Percentiles rank a stretch among this genome's conserved stretches.
phyloP scores from a whole-genome alignment of 30 jellyfish, hydroid and myxozoan species.

The Chrysaora quinquecirrha region DNA sequence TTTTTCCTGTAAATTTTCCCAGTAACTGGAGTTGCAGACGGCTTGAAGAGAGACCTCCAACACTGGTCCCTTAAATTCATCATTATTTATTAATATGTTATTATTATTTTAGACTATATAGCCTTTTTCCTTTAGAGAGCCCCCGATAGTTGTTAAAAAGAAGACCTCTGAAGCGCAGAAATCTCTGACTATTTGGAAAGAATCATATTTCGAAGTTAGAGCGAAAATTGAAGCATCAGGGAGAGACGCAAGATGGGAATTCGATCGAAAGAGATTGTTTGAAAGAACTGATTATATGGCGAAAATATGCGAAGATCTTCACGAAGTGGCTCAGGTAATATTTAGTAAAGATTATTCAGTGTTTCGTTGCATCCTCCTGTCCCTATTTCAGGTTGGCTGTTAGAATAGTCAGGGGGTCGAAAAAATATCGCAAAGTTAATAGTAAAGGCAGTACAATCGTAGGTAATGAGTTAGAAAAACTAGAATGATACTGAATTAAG shows the following conservation, averaged over 20 bases:
- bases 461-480: too few species aligned
- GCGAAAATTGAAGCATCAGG: slow-evolving; percentile 98
- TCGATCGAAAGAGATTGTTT: slow-evolving; percentile 92
- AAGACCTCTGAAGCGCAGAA: slow-evolving; percentile 89
- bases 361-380: too few species aligned
- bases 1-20: too few species aligned
- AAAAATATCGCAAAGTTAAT: too few species aligned
- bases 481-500: too few species aligned
- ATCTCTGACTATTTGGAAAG: slow-evolving; percentile 87
- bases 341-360: neutral
- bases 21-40: too few species aligned
- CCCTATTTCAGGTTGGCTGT: neutral
- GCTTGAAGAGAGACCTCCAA: too few species aligned
- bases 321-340: slow-evolving; percentile 92
- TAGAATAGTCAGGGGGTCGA: too few species aligned
- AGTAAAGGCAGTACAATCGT: too few species aligned
- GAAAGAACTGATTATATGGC: slow-evolving; percentile 99
- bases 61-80: too few species aligned
- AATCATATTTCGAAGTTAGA: slow-evolving; percentile 92
- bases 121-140: slow-evolving; percentile 66
- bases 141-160: slow-evolving; percentile 86
- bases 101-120: too few species aligned
- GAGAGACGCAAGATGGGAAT: slow-evolving; percentile 98
- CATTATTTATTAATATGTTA: too few species aligned
- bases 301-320: slow-evolving; percentile 91